A percentile compares a stretch with the other conserved stretches of the same genome.
Conservation (phyloP, 2,113 vertebrate species). For the Gobio gobio region DNA sequence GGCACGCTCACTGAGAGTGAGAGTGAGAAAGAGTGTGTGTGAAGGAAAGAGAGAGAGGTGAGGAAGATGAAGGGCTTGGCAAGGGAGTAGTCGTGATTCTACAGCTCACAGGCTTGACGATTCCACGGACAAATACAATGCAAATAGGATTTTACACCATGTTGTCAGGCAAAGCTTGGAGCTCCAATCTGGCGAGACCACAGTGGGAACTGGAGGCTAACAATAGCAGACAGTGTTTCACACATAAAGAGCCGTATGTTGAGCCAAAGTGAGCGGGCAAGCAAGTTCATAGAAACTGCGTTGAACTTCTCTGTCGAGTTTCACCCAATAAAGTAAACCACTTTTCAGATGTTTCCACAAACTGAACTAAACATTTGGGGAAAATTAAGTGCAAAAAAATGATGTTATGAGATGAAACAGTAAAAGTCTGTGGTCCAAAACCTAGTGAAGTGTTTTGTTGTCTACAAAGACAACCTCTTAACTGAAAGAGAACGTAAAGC, state of each 20-base stretch:
- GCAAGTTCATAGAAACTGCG: constrained; percentile 71
- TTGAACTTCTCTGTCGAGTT: constrained; percentile 66
- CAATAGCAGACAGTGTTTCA: constrained; percentile 57
- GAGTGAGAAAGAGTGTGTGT: constrained; percentile 41
- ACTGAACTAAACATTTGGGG: constrained; percentile 25
- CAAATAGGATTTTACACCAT: constrained; percentile 78
- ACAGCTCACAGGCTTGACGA: constrained; percentile 62
- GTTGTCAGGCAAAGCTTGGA: constrained; percentile 59
- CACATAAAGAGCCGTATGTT: constrained; percentile 50
- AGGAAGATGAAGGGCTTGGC: constrained; percentile 54
- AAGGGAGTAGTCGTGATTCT: constrained; percentile 55
- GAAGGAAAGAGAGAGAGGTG: constrained; percentile 36
- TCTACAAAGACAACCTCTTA: neutral
- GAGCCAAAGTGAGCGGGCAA: constrained; percentile 71
- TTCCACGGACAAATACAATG: constrained; percentile 74
- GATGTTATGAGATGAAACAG: constrained; percentile 9
- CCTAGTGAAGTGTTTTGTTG: neutral
- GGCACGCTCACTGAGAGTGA: constrained; percentile 30
- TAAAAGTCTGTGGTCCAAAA: neutral
- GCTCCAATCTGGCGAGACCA: constrained; percentile 58
- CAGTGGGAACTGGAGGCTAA: constrained; percentile 60
- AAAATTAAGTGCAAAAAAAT: constrained; percentile 2
- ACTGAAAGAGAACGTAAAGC: neutral
- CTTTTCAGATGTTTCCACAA: constrained; percentile 35
- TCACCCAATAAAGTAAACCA: constrained; percentile 34